A percentile compares a stretch with the other conserved stretches of the same genome.
phyloP scores from a whole-genome alignment of 2,113 vertebrate species.

The Aramus guarauna region DNA sequence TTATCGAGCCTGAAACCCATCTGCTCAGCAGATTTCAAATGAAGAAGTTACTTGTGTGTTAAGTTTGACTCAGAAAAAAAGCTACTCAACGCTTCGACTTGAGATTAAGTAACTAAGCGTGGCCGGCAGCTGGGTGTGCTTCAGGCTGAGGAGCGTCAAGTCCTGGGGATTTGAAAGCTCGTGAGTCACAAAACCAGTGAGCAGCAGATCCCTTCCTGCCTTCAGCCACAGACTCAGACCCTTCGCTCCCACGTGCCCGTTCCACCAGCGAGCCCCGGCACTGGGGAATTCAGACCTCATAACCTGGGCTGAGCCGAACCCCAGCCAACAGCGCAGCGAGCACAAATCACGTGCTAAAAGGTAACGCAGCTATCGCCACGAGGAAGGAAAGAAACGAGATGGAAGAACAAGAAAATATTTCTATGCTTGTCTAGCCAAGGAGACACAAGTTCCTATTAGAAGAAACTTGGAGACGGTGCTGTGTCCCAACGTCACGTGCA shows the following conservation, averaged over 20 bases:
- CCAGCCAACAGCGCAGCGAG: background rate
- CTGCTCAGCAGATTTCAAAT: background rate
- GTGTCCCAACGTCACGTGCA: fast-evolving
- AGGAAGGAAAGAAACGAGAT: background rate
- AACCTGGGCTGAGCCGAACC: background rate
- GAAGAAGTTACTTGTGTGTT: background rate
- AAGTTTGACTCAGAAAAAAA: background rate
- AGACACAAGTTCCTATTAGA: fast-evolving
- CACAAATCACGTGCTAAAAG: fast-evolving
- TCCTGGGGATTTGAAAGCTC: background rate
- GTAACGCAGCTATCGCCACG: background rate
- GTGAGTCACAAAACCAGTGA: background rate
- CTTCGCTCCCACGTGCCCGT: background rate
- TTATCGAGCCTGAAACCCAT: background rate
- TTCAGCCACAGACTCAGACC: background rate
- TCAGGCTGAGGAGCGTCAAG: background rate
- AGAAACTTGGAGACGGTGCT: background rate
- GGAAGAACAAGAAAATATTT: background rate
- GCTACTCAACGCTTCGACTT: background rate
- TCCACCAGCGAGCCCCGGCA: background rate
- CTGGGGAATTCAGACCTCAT: no score
- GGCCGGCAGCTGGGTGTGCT: background rate
- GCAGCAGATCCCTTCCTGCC: background rate
- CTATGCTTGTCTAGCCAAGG: fast-evolving
- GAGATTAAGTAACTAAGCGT: background rate